Conservation (phyloP, 2,113 vertebrate genomes). For the Microcebus jonahi region DNA sequence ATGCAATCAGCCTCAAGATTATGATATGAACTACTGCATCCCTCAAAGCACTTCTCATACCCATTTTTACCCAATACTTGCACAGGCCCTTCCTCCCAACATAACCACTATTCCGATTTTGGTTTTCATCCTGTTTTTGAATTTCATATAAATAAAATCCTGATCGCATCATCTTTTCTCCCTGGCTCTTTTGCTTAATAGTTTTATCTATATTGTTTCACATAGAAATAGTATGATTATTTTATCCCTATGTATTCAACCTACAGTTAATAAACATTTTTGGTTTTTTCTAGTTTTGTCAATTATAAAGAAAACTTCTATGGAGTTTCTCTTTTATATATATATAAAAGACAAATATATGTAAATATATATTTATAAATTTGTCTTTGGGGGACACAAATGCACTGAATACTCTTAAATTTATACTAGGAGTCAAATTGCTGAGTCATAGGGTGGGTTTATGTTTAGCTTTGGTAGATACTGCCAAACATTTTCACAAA, state of each 20-base stretch:
- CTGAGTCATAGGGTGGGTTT: background rate
- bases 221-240: background rate
- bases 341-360: background rate
- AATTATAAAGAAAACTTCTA: background rate
- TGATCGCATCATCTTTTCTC: background rate
- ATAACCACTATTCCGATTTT: background rate
- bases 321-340: background rate
- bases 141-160: background rate
- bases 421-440: background rate
- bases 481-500: background rate
- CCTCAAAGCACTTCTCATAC: fast-evolving
- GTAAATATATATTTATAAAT: no score
- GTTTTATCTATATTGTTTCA: background rate
- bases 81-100: fast-evolving
- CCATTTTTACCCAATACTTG: background rate
- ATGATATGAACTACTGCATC: fast-evolving
- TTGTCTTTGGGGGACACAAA: background rate
- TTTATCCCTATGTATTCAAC: background rate
- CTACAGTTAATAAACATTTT: background rate
- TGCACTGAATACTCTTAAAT: background rate
- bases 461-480: background rate
- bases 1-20: background rate
- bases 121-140: background rate
- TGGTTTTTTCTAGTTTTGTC: background rate
- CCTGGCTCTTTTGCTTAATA: background rate